Evolutionary conservation across 1,140 invertebrate genomes (phyloP).

Genomic region (Theocolax elegans): DNA sequence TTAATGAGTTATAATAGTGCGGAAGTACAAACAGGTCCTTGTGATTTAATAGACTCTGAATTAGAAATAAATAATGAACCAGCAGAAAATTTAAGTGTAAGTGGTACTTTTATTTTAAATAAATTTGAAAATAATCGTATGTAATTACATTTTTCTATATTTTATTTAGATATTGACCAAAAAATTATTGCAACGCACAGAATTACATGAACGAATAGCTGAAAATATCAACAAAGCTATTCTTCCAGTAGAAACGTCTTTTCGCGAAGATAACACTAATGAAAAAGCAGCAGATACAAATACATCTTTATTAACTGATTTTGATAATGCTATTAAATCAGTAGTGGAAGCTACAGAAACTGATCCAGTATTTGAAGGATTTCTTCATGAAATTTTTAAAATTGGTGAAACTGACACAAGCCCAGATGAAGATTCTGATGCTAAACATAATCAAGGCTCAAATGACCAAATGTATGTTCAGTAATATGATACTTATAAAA

Average conservation of each 20-base stretch:
- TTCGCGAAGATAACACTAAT: constrained; percentile 49
- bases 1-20: constrained; percentile 52
- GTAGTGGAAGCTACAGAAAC: constrained; percentile 61
- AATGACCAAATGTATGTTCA: neutral
- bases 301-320: constrained; percentile 59
- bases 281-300: constrained; percentile 49
- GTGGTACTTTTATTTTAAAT: constrained; percentile 33
- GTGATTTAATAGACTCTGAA: constrained; percentile 52
- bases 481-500: constrained; percentile 12
- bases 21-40: constrained; percentile 61
- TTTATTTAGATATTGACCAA: constrained; percentile 58
- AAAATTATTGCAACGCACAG: constrained; percentile 61
- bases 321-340: constrained; percentile 61
- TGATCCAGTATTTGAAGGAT: constrained; percentile 66
- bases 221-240: constrained; percentile 68
- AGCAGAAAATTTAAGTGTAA: constrained; percentile 61
- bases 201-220: constrained; percentile 66
- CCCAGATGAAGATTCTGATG: constrained; percentile 54
- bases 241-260: constrained; percentile 47
- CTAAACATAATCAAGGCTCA: constrained; percentile 31
- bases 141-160: neutral
- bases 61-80: constrained; percentile 56
- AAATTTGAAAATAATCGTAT: neutral
- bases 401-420: constrained; percentile 57
- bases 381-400: constrained; percentile 62